Percentiles rank a stretch among this genome's conserved stretches.
phyloP scores from a whole-genome alignment of 2,113 vertebrate species.

The Vulpes lagopus region DNA sequence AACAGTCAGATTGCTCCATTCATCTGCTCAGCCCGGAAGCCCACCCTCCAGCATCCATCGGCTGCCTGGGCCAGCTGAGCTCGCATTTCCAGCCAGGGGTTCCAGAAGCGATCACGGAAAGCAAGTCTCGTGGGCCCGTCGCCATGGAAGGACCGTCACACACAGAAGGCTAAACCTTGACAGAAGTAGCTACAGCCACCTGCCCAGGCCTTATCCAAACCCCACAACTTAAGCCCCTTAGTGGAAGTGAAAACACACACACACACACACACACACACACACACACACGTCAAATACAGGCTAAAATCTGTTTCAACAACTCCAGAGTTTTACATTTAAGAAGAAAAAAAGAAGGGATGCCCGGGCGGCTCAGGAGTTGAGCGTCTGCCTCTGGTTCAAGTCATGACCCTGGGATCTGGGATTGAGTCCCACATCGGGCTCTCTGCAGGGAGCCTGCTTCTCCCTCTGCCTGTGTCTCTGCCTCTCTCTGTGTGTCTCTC shows the following conservation, averaged over 20 bases:
- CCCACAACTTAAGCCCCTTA: constrained; percentile 85
- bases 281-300: constrained; percentile 82
- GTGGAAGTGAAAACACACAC: constrained; percentile 73
- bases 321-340: constrained; percentile 61
- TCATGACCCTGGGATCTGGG: too few species aligned
- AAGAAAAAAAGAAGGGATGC: neutral
- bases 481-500: too few species aligned
- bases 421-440: too few species aligned
- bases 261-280: neutral
- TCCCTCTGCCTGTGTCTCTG: too few species aligned
- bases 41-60: fast-evolving
- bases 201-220: constrained; percentile 85
- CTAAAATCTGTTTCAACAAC: constrained; percentile 83
- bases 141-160: neutral
- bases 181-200: constrained; percentile 85
- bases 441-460: too few species aligned
- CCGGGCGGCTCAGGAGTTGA: too few species aligned
- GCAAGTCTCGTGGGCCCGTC: neutral
- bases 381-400: too few species aligned
- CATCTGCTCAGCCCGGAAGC: neutral
- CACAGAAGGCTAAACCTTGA: constrained; percentile 76
- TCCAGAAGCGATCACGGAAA: neutral
- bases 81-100: neutral
- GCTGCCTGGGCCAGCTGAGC: neutral
- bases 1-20: too few species aligned